phyloP scores from a whole-genome alignment of 2,888 invertebrate species.

The Odontomyia ornata region DNA sequence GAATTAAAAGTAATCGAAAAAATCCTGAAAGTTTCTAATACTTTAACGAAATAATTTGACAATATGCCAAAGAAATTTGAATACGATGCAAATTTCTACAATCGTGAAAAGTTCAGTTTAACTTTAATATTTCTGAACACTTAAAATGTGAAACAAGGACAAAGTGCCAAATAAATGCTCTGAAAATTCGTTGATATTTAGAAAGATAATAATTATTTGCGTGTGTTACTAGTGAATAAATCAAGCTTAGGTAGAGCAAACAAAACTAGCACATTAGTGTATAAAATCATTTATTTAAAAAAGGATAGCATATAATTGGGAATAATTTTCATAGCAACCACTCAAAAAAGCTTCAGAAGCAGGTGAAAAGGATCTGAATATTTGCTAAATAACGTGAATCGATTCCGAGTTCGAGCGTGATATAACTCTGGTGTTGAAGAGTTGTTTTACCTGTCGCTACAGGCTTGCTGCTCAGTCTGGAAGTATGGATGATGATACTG shows the following conservation, averaged over 20 bases:
- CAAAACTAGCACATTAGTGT: neutral
- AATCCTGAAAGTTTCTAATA: neutral
- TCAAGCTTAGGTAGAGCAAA: neutral
- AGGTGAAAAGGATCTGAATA: neutral
- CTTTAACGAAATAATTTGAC: neutral
- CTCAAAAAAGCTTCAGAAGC: neutral
- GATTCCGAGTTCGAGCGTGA: neutral
- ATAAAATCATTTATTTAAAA: neutral
- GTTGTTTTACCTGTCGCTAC: constrained; percentile 45
- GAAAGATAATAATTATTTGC: neutral
- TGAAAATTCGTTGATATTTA: neutral
- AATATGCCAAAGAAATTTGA: constrained; percentile 30
- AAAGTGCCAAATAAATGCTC: neutral
- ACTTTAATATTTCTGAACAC: constrained; percentile 48
- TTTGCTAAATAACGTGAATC: neutral
- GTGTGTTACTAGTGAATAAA: neutral
- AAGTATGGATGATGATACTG: constrained; percentile 80
- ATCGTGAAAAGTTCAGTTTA: constrained; percentile 39
- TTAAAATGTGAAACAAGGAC: constrained; percentile 29
- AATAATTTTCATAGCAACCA: neutral
- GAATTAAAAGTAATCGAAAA: neutral
- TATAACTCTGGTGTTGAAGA: neutral
- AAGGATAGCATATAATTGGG: neutral
- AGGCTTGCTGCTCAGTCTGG: neutral
- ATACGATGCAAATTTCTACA: constrained; percentile 1